Percentiles rank a stretch among this genome's conserved stretches.
Evolutionary conservation across 1,140 invertebrate genomes (phyloP).

Genomic region (Agrilus planipennis): DNA sequence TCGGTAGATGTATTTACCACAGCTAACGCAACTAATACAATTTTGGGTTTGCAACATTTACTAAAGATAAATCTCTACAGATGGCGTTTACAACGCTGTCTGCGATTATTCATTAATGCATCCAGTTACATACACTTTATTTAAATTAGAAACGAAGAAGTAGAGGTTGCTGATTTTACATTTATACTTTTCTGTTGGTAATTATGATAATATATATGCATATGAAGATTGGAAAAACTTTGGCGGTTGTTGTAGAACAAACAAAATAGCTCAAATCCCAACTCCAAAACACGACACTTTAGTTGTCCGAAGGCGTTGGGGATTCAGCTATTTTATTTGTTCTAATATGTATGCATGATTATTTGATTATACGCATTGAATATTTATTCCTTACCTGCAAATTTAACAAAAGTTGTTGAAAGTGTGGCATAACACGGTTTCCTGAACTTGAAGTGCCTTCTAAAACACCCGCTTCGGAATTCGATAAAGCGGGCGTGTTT

Average conservation of each 20-base stretch:
- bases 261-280: background rate
- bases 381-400: slow-evolving; percentile 70
- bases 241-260: background rate
- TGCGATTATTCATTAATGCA: too few relatives aligned
- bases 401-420: slow-evolving; percentile 54
- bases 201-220: background rate
- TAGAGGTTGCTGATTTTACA: too few relatives aligned
- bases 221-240: background rate
- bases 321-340: background rate
- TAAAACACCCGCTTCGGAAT: slow-evolving; percentile 27
- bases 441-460: slow-evolving; percentile 43
- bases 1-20: too few relatives aligned
- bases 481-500: slow-evolving; percentile 26
- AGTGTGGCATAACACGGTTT: slow-evolving; percentile 51
- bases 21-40: too few relatives aligned
- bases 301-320: background rate
- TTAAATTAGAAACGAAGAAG: too few relatives aligned
- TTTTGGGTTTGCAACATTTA: too few relatives aligned
- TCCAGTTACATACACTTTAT: too few relatives aligned
- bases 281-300: background rate
- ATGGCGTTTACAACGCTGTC: too few relatives aligned
- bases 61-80: too few relatives aligned
- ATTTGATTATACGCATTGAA: too few relatives aligned
- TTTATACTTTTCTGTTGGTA: too few relatives aligned
- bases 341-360: too few relatives aligned